Conservation (phyloP, 2,797 vertebrate species). For the Falco concolor region DNA sequence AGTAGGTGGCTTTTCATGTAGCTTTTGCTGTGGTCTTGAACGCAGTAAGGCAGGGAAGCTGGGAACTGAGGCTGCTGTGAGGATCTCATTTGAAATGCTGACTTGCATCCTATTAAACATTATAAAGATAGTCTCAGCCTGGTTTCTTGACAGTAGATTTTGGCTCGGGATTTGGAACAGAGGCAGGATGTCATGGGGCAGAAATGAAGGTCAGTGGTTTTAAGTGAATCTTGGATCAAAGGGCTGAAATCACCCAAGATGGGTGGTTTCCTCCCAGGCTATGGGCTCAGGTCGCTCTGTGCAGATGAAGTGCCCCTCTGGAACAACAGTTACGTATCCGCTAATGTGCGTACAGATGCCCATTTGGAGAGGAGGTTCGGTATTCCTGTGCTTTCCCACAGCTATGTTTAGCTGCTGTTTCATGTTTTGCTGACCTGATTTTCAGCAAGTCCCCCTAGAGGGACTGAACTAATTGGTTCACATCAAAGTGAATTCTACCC, state of each 20-base stretch:
- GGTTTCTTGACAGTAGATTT: background rate
- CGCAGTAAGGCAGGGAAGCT: background rate
- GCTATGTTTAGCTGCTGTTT: background rate
- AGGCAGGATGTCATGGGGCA: background rate
- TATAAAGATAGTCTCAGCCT: background rate
- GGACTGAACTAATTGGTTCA: background rate
- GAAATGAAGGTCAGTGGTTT: background rate
- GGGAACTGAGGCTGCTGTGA: background rate
- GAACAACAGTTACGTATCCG: background rate
- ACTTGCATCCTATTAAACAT: background rate
- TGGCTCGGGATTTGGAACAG: background rate
- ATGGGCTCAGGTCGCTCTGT: background rate
- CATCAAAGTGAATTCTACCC: background rate
- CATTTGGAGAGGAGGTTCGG: background rate
- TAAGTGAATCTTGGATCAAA: background rate
- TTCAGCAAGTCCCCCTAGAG: background rate
- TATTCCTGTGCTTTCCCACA: background rate
- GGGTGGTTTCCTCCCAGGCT: background rate
- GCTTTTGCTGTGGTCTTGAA: background rate
- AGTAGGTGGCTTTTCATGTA: background rate
- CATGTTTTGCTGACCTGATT: background rate
- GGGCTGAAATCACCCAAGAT: background rate
- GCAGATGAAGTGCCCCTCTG: background rate
- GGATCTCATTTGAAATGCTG: background rate
- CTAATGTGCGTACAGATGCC: background rate